Evolutionary conservation across 2,113 vertebrate species (phyloP).

Genomic region (Tachycineta bicolor): DNA sequence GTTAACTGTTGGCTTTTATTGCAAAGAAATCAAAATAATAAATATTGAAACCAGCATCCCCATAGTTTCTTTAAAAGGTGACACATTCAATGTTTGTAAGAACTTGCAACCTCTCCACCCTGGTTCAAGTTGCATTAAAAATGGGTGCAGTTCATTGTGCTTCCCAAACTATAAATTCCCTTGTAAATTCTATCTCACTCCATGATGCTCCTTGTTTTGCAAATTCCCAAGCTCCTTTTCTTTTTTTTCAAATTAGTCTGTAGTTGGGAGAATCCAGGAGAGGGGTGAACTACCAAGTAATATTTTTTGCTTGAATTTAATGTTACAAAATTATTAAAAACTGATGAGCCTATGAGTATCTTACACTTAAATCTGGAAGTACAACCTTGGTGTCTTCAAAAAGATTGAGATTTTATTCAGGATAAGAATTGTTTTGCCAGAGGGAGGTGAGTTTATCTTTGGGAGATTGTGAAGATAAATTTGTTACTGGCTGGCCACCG

Average conservation of each 20-base stretch:
- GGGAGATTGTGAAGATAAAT: not conserved
- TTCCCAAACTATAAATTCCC: constrained; percentile 38
- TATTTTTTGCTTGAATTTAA: not conserved
- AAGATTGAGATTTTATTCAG: not conserved
- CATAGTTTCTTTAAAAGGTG: constrained; percentile 37
- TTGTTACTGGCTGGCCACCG: not conserved
- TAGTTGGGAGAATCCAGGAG: not conserved
- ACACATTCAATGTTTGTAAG: not conserved
- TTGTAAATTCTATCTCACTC: constrained; percentile 64
- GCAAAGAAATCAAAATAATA: constrained; percentile 7
- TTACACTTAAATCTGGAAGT: not conserved
- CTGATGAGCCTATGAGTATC: not conserved
- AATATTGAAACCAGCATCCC: not conserved
- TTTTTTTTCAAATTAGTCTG: not conserved
- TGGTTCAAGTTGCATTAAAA: constrained; percentile 39
- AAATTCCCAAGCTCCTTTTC: constrained; percentile 8
- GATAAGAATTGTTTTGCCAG: not conserved
- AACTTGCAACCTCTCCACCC: constrained; percentile 9
- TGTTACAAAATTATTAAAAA: not conserved
- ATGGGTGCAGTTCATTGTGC: not conserved
- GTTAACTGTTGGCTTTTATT: not conserved
- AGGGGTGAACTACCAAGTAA: not conserved
- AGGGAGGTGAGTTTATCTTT: not conserved
- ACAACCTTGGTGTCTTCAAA: not conserved
- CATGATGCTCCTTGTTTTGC: constrained; percentile 48